These are phyloP conservation scores for Drosophila sturtevanti DNA, from an alignment of 1,140 invertebrate genomes.

Conservation along the genomic window DNA sequence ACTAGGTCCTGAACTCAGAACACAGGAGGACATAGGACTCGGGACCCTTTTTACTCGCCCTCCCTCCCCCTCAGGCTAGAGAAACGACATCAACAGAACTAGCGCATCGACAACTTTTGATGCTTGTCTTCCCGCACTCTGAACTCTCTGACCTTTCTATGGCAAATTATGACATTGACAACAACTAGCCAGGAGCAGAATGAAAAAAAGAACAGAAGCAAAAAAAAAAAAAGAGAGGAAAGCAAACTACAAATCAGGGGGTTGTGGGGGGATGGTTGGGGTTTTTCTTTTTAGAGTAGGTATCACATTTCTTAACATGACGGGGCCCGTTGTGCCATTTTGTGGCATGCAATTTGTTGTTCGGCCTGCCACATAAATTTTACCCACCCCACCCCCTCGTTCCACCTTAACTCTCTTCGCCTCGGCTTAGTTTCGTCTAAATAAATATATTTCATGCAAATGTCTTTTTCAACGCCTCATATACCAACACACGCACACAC, in stretches of 20 bases:
- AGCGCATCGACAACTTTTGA: constrained; percentile 67
- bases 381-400: too few species aligned
- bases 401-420: constrained; percentile 10
- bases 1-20: too few species aligned
- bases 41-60: constrained; percentile 36
- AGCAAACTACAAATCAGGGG: neutral
- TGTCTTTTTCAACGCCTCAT: constrained; percentile 15
- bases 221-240: neutral
- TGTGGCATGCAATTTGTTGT: constrained; percentile 53
- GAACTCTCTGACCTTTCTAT: constrained; percentile 27
- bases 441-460: constrained; percentile 40
- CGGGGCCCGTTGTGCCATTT: constrained; percentile 43
- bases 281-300: constrained; percentile 21
- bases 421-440: constrained; percentile 19
- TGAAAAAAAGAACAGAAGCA: neutral
- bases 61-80: constrained; percentile 27
- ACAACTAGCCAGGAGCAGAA: constrained; percentile 54
- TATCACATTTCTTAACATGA: constrained; percentile 68
- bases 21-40: neutral
- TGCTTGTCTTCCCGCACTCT: constrained; percentile 26
- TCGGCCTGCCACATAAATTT: constrained; percentile 60
- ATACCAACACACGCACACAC: neutral
- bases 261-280: too few species aligned
- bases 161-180: constrained; percentile 80
- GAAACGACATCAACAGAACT: constrained; percentile 51